phyloP scores from a whole-genome alignment of 1,140 invertebrate species.

The Diorhabda carinulata region DNA sequence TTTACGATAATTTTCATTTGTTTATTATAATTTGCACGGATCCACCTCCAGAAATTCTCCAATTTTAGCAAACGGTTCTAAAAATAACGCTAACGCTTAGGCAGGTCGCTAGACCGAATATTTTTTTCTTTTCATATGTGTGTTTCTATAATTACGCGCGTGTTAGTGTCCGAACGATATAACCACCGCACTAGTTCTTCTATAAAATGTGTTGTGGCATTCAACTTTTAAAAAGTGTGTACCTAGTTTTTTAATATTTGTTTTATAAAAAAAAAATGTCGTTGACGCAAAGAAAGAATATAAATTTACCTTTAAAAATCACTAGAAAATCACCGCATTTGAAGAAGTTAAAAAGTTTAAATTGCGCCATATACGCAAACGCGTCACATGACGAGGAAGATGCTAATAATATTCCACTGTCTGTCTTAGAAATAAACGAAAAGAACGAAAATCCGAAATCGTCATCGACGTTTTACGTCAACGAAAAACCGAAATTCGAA shows the following conservation, averaged over 20 bases:
- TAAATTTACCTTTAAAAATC: constrained; percentile 19
- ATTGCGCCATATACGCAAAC: constrained; percentile 35
- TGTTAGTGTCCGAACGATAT: constrained; percentile 1
- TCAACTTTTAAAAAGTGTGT: constrained; percentile 35
- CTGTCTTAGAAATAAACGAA: constrained; percentile 46
- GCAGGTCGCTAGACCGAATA: constrained; percentile 16
- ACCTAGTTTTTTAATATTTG: constrained; percentile 8
- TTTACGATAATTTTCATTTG: neutral
- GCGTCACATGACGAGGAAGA: constrained; percentile 33
- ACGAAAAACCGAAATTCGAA: constrained; percentile 36
- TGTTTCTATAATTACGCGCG: constrained; percentile 21
- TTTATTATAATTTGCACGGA: neutral
- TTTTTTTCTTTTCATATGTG: constrained; percentile 22
- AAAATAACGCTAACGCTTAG: constrained; percentile 13
- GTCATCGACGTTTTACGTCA: constrained; percentile 31
- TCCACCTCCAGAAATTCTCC: neutral
- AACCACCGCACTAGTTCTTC: neutral
- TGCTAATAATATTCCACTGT: constrained; percentile 42
- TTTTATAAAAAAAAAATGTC: constrained; percentile 19
- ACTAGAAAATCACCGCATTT: constrained; percentile 15
- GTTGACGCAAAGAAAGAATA: constrained; percentile 16
- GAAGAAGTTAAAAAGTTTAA: constrained; percentile 10
- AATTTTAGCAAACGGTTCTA: neutral
- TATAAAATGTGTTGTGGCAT: constrained; percentile 34
- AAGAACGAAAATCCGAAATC: constrained; percentile 29